Evolutionary conservation across 1,140 invertebrate genomes (phyloP), one percentile per base, ranked within the genome.

Genomic region (Cyclargus thomasi): DNA sequence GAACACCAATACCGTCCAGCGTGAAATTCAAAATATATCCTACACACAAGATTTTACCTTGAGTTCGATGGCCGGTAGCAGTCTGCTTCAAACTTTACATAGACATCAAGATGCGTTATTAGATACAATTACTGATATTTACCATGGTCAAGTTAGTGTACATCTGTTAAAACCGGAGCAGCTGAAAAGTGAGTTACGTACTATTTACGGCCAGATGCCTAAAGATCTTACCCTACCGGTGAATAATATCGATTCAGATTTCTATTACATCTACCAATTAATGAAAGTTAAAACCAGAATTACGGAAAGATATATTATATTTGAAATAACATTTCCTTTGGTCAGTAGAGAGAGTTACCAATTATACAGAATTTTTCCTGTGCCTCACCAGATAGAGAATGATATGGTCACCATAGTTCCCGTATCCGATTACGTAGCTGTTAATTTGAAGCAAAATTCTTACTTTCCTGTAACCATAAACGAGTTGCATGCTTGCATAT

Each of bases 31-130:
- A 35, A 35, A 35, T 36, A 64, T 64, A 6, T 69, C 23, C n/a
- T 53, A 14, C 10, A 22, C 67, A 3, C 64, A 76, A 65, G 68
- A 74, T 10, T 69, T 74, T 39, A 67, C 64, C 14, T 29, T 74
- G 6, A 23, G 53, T 4, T 65, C 68, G 16, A 67, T 72, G 11
- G 53, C 65, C 20, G 53, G 36, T 0, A 65, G 39, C 7, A 55
- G 35, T 18, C 39, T 72, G 36, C 59, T 72, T 11, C 53, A 67
- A 14, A 21, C 53, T 21, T 36, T 72, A 65, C 20, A 55, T 14
- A 65, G 36, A 53, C 55, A 70, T 0, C 71, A 72, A 53, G 63
- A 67, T 11, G n/a, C 65, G 1, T 18, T 72, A 16, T 18, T 72
- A 6, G 57, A 72, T 35, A 69, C 68, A 0, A 67, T 70, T 14